These are phyloP conservation scores for Rhabdomys dilectus DNA, from an alignment of 2,113 vertebrate species.

Conservation along the genomic window DNA sequence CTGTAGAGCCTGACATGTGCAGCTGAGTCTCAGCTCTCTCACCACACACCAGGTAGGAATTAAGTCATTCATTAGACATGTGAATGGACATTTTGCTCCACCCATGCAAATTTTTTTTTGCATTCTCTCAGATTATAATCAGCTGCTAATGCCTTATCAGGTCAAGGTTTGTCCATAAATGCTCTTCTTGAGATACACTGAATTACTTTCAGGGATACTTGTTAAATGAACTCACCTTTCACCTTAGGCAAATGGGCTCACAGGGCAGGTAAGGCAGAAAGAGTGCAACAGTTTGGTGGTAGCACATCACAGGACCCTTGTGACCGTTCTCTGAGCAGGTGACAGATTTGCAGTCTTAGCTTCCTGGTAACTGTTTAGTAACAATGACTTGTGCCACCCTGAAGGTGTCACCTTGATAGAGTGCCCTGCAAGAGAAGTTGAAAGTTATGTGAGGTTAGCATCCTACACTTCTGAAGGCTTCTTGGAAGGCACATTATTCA, in stretches of 20 bases:
- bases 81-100: background rate
- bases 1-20: no score
- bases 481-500: constrained; percentile 63
- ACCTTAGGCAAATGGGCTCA: background rate
- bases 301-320: accelerated
- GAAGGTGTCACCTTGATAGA: constrained; percentile 24
- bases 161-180: background rate
- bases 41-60: background rate
- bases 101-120: background rate
- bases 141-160: background rate
- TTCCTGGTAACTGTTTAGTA: background rate
- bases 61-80: background rate
- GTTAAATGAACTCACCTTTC: background rate
- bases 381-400: background rate
- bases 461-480: background rate
- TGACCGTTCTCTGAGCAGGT: background rate
- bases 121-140: background rate
- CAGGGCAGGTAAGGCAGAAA: background rate
- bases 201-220: background rate
- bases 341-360: background rate
- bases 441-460: background rate
- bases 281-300: background rate
- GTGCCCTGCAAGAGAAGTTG: background rate
- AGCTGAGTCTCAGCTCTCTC: background rate
- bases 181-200: background rate